These are phyloP conservation scores for Peromyscus attwateri DNA, from an alignment of 2,797 vertebrate species.

Conservation along the genomic window DNA sequence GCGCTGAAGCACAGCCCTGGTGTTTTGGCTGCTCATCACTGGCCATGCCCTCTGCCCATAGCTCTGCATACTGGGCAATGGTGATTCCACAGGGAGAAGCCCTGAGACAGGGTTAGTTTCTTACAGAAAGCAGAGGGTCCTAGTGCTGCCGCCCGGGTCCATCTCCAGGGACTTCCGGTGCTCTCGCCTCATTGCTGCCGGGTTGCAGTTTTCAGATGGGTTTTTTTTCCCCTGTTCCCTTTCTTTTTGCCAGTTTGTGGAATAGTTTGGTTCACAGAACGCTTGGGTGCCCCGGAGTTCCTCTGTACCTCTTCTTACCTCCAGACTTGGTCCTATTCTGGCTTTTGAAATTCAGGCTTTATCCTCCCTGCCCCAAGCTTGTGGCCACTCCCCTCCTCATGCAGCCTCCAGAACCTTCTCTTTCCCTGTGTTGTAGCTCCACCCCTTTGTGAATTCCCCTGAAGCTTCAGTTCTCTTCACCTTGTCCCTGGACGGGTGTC, in stretches of 20 bases:
- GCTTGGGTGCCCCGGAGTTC: neutral
- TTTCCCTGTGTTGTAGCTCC: neutral
- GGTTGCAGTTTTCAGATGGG: neutral
- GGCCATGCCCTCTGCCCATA: neutral
- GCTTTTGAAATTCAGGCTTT: neutral
- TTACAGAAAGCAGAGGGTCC: neutral
- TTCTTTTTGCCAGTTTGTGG: neutral
- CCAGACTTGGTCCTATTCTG: neutral
- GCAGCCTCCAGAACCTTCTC: neutral
- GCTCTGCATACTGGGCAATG: neutral
- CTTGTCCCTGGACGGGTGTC: neutral
- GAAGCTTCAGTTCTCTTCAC: neutral
- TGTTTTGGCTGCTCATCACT: neutral
- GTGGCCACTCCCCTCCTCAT: neutral
- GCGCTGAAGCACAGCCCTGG: neutral
- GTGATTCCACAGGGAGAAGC: neutral
- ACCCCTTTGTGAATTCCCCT: neutral
- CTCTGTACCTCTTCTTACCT: neutral
- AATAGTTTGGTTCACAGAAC: neutral
- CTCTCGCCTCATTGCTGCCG: neutral
- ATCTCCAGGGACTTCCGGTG: neutral
- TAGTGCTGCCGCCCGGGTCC: neutral
- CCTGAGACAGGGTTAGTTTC: neutral
- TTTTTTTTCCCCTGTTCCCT: neutral
- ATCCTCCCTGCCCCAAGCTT: neutral